These are phyloP conservation scores for Elysia crispata DNA, from an alignment of 2,888 invertebrate genomes.

Conservation along the genomic window DNA sequence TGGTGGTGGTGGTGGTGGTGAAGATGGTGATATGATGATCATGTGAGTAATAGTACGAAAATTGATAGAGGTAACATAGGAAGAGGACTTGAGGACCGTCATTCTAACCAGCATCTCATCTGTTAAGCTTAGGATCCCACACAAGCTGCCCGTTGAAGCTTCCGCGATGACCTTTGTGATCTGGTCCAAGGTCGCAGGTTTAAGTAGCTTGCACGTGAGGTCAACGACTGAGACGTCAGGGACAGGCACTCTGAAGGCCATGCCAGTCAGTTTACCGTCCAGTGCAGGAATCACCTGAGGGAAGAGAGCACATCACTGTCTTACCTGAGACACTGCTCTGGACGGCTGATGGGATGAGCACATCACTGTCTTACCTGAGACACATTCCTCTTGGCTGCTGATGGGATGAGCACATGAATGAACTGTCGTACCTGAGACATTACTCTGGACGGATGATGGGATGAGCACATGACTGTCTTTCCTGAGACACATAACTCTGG, in stretches of 20 bases:
- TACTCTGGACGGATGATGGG: too few relatives aligned
- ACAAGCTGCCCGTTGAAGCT: neutral
- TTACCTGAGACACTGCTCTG: neutral
- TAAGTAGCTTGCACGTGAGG: constrained; percentile 86
- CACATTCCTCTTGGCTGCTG: too few relatives aligned
- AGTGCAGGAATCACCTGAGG: constrained; percentile 91
- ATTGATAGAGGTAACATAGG: too few relatives aligned
- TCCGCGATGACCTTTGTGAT: neutral
- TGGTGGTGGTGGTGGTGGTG: too few relatives aligned
- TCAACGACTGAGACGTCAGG: constrained; percentile 99
- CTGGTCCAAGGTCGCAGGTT: constrained; percentile 54
- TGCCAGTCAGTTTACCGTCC: constrained; percentile 97
- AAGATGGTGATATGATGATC: too few relatives aligned
- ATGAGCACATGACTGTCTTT: too few relatives aligned
- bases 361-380: too few relatives aligned
- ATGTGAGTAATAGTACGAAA: too few relatives aligned
- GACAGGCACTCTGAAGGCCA: constrained; percentile 99
- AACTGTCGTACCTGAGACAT: too few relatives aligned
- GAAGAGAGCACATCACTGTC: neutral
- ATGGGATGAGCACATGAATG: too few relatives aligned
- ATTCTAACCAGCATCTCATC: constrained; percentile 15
- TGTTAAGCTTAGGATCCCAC: constrained; percentile 13
- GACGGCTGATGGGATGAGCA: too few relatives aligned
- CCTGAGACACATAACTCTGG: too few relatives aligned
- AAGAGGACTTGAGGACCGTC: neutral